Evolutionary conservation across 1,140 invertebrate species (phyloP), one percentile per base, ranked within the genome.

Genomic region (Nasonia giraulti): DNA sequence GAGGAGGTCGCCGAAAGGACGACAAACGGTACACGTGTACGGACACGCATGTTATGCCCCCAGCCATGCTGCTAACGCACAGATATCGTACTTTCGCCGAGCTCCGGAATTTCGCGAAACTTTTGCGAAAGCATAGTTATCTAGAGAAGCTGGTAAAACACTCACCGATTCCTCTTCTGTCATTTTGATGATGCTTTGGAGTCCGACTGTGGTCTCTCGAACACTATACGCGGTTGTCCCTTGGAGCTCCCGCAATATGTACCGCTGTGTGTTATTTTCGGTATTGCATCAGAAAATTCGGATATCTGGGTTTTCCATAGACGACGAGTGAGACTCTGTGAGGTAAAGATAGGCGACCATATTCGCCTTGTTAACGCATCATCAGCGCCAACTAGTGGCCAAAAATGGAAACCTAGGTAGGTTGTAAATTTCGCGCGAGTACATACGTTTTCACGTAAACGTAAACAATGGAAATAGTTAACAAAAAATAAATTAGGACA

Each of bases 101-200:
- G 55, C 20, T n/a, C 44, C 1, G 44, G 44, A 44, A 20, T 74
- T 40, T 33, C 37, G 17, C 55, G 47, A 73, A 73, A 44, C 37
- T 74, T 44, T 27, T 27, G 10, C 44, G 37, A 47, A 12, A 17
- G 14, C n/a, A 20, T 1, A 17, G 20, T 7, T 17, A 55, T 2
- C 0, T 20, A 37, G 2, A 20, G 7, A 4, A 62, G 17, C 55
- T 4, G 17, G 55, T 7, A 17, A 62, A 62, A 62, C 31, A 86
- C 86, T 84, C 69, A 87, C 87, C 87, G 81, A 85, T 62, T 87
- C 87, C 31, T 87, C 87, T 82, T 87, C 87, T 69, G 87, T 86
- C 87, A 87, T 87, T 83, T 82, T 85, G 80, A 33, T 81, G 31
- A 6, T 68, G 14, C n/a, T 62, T 73, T n/a, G 14, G 1, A 10